phyloP scores from a whole-genome alignment of 1,140 invertebrate species.

The Venustaconcha ellipsiformis region DNA sequence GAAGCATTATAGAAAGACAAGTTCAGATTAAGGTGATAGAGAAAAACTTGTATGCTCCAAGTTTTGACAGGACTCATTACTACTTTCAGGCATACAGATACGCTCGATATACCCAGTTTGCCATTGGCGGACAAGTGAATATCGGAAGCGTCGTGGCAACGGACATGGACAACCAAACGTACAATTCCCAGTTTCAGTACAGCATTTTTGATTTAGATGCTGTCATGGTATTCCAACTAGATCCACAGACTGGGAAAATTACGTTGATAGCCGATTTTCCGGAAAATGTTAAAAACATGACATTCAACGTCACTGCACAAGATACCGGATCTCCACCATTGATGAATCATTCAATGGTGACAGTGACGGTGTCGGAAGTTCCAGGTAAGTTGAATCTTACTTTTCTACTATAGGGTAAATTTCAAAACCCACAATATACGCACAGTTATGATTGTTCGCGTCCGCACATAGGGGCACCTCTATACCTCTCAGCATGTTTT shows the following conservation, averaged over 20 bases:
- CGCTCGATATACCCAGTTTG: conserved; percentile 12
- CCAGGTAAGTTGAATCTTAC: conserved; percentile 21
- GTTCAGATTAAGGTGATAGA: conserved; percentile 23
- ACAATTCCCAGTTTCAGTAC: conserved; percentile 26
- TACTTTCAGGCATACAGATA: conserved; percentile 21
- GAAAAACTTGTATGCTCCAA: conserved; percentile 13
- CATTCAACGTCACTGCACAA: conserved; percentile 27
- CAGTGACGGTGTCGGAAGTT: conserved; percentile 15
- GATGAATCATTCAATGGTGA: conserved; percentile 5
- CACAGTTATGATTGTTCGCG: too few relatives aligned
- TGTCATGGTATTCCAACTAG: conserved; percentile 6
- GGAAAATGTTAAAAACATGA: not conserved
- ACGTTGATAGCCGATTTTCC: conserved; percentile 18
- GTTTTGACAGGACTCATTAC: conserved; percentile 17
- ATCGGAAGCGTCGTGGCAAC: conserved; percentile 19
- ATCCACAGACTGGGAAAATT: conserved; percentile 13
- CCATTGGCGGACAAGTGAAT: not conserved
- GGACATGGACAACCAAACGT: conserved; percentile 12
- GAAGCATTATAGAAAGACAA: not conserved
- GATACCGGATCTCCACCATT: conserved; percentile 21
- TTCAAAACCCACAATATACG: not conserved
- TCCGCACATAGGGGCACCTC: too few relatives aligned
- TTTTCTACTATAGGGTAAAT: not conserved
- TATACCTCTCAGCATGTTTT: not conserved
- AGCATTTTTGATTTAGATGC: conserved; percentile 16